Evolutionary conservation across 2,797 vertebrate species (phyloP).

Genomic region (Phrynocephalus guinanensis): DNA sequence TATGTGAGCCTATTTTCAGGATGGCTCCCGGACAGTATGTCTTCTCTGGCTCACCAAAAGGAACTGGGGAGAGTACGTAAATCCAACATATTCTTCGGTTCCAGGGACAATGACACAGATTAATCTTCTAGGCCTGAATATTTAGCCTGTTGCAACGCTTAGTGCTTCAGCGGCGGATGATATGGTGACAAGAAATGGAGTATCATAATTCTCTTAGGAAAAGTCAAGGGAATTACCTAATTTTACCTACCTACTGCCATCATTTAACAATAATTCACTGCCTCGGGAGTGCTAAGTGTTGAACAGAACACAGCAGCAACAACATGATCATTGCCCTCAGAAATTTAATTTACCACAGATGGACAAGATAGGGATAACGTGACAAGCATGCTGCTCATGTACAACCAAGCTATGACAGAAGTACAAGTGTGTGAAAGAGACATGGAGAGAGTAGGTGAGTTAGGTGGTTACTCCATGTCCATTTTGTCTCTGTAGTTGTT

Average conservation of each 20-base stretch:
- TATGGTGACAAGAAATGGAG: conserved; percentile 27
- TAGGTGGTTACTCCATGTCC: too few relatives aligned
- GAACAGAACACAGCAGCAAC: neutral
- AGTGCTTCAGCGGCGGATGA: conserved; percentile 37
- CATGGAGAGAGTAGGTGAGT: too few relatives aligned
- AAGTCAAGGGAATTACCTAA: neutral
- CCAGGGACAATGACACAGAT: conserved; percentile 38
- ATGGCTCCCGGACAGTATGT: conserved; percentile 1
- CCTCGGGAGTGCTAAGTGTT: neutral
- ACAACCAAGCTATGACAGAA: neutral
- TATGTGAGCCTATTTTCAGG: conserved; percentile 34
- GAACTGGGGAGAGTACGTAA: conserved; percentile 43
- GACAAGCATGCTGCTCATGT: neutral
- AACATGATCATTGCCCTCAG: neutral
- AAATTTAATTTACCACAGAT: neutral
- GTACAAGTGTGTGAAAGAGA: neutral
- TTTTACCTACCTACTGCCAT: neutral
- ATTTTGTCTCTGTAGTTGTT: too few relatives aligned
- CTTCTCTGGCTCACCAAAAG: conserved; percentile 36
- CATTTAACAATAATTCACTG: conserved; percentile 8
- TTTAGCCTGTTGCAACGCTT: conserved; percentile 43
- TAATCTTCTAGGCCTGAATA: conserved; percentile 36
- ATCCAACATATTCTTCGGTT: conserved; percentile 41
- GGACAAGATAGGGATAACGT: neutral
- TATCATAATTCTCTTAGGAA: conserved; percentile 17